Evolutionary conservation across 35 echinoderm and acorn worm genomes (phyloP), one percentile per base, ranked within the genome.

Genomic region (Diadema setosum): DNA sequence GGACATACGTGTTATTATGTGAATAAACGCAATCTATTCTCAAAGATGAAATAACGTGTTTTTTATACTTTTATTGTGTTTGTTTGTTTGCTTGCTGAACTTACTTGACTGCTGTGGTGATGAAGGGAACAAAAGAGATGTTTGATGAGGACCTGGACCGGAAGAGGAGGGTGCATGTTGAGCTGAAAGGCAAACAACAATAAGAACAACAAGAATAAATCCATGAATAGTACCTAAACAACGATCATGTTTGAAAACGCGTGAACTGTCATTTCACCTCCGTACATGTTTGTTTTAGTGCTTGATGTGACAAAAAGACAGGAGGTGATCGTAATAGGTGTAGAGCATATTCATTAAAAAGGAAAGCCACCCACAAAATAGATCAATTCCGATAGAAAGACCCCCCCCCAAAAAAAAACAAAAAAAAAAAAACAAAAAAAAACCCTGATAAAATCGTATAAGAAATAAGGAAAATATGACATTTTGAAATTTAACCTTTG

Each of bases 21-120:
- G n/a, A n/a, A n/a, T n/a, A n/a, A n/a, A n/a, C n/a, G n/a, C n/a
- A n/a, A n/a, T n/a, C n/a, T n/a, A n/a, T n/a, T n/a, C n/a, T n/a
- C n/a, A n/a, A n/a, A n/a, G n/a, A n/a, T n/a, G n/a, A n/a, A n/a
- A n/a, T n/a, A n/a, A n/a, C n/a, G n/a, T n/a, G n/a, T n/a, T n/a
- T n/a, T n/a, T n/a, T n/a, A n/a, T n/a, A n/a, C n/a, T n/a, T n/a
- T n/a, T n/a, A n/a, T n/a, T n/a, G n/a, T n/a, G n/a, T n/a, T n/a
- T n/a, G n/a, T n/a, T n/a, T n/a, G n/a, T n/a, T n/a, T n/a, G n/a
- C n/a, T 23, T 2, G 31, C 0, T 30, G 25, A 0, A 74, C 67
- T 74, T 26, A 74, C 67, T 74, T 74, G 67, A 74, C 67, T 17
- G 67, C 34, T 5, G 67, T 74, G n/a, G 67, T 74, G n/a, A 74